Evolutionary conservation across 1,140 invertebrate genomes (phyloP).

Genomic region (Drosophila pseudoobscura): DNA sequence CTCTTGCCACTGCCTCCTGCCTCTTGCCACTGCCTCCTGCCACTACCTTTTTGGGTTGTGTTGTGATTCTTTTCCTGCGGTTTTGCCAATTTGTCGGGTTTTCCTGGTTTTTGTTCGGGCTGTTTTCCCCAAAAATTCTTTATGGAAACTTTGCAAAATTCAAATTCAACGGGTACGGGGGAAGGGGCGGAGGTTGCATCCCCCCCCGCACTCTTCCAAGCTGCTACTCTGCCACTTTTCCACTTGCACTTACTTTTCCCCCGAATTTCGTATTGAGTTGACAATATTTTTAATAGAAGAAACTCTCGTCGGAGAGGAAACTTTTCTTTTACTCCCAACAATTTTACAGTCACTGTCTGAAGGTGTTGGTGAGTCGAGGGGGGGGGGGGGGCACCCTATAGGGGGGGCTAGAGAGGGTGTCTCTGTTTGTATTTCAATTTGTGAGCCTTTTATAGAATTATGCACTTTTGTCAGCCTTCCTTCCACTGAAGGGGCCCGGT

Average conservation of each 20-base stretch:
- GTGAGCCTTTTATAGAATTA: constrained; percentile 76
- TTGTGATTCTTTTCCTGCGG: constrained; percentile 58
- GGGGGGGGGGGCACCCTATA: not conserved
- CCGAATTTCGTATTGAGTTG: constrained; percentile 62
- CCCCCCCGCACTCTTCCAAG: not conserved
- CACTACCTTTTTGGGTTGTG: constrained; percentile 1
- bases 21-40: constrained; percentile 3
- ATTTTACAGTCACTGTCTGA: constrained; percentile 50
- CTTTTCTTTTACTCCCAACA: constrained; percentile 53
- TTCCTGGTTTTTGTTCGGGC: constrained; percentile 36
- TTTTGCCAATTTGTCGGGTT: constrained; percentile 78
- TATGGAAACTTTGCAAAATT: constrained; percentile 79
- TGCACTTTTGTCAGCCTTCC: constrained; percentile 68
- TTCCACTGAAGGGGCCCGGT: not conserved
- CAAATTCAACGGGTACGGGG: constrained; percentile 60
- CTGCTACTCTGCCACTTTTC: not conserved
- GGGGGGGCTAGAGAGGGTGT: not conserved
- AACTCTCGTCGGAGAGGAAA: constrained; percentile 61
- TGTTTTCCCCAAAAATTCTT: constrained; percentile 55
- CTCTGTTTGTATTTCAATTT: constrained; percentile 78
- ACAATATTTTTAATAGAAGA: constrained; percentile 81
- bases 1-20: constrained; percentile 12
- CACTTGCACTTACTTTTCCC: constrained; percentile 26
- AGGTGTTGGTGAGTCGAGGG: not conserved
- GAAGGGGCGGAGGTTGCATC: not conserved